Evolutionary conservation across 2,113 vertebrate genomes (phyloP).

Genomic region (Lonchura striata): DNA sequence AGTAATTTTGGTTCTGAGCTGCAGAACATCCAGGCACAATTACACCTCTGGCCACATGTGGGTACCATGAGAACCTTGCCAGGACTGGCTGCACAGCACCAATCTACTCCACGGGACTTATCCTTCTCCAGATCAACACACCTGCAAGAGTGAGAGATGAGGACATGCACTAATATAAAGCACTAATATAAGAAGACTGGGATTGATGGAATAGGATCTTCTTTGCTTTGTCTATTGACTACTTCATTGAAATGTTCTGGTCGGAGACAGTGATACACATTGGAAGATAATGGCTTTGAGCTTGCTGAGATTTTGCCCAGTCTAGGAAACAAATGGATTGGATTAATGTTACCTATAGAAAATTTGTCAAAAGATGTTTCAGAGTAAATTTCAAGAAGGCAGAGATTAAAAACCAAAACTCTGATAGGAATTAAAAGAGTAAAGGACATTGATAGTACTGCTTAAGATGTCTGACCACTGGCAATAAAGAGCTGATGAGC

Average conservation of each 20-base stretch:
- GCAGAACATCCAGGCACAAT: neutral
- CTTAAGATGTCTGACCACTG: neutral
- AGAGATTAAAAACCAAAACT: neutral
- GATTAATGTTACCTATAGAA: neutral
- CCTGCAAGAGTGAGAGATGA: neutral
- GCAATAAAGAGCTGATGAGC: neutral
- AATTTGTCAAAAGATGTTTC: neutral
- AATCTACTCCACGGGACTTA: neutral
- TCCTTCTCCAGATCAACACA: accelerated
- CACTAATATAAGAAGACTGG: neutral
- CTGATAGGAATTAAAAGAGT: neutral
- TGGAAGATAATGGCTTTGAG: neutral
- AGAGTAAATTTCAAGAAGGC: neutral
- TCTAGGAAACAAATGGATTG: neutral
- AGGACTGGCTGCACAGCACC: neutral
- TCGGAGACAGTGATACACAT: neutral
- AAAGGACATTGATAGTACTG: neutral
- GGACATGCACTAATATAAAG: neutral
- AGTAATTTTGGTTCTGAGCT: neutral
- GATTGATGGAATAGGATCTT: neutral
- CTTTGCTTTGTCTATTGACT: neutral
- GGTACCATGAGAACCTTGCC: neutral
- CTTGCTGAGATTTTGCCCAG: neutral
- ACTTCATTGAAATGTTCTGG: neutral
- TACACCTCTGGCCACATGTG: neutral